Conservation (phyloP, 1,140 invertebrate genomes). For the Anastrepha obliqua region DNA sequence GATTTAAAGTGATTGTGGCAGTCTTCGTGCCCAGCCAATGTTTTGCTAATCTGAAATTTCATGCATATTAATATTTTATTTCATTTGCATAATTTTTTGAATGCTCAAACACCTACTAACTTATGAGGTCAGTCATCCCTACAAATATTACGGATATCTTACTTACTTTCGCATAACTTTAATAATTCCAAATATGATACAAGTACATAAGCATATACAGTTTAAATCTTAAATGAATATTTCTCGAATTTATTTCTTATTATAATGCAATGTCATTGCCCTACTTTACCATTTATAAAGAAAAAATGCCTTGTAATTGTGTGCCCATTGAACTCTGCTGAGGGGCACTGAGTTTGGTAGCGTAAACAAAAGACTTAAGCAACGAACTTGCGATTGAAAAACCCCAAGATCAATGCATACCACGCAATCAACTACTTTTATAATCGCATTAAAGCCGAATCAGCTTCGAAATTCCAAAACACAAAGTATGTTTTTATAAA, state of each 20-base stretch:
- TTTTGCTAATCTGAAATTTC: too few relatives aligned
- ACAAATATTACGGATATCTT: too few relatives aligned
- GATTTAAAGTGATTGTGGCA: too few relatives aligned
- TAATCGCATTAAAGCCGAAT: neutral
- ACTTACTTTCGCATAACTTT: too few relatives aligned
- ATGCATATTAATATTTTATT: too few relatives aligned
- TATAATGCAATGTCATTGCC: constrained; percentile 4
- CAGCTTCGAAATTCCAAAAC: neutral
- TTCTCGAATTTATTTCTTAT: neutral
- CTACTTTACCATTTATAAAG: neutral
- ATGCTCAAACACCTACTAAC: too few relatives aligned
- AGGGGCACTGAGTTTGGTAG: neutral
- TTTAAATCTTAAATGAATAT: neutral
- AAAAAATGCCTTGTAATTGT: neutral
- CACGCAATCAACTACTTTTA: neutral
- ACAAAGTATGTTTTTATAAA: neutral
- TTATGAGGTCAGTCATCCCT: too few relatives aligned
- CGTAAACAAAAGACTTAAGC: neutral
- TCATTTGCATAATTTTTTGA: too few relatives aligned
- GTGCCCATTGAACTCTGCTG: neutral
- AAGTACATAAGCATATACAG: too few relatives aligned
- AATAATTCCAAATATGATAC: too few relatives aligned
- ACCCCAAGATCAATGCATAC: neutral
- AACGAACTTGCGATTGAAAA: neutral
- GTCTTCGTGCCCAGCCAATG: too few relatives aligned